Base-by-base conservation (phyloP, 2,797 vertebrate species). In the Poeciliopsis gracilis region DNA sequence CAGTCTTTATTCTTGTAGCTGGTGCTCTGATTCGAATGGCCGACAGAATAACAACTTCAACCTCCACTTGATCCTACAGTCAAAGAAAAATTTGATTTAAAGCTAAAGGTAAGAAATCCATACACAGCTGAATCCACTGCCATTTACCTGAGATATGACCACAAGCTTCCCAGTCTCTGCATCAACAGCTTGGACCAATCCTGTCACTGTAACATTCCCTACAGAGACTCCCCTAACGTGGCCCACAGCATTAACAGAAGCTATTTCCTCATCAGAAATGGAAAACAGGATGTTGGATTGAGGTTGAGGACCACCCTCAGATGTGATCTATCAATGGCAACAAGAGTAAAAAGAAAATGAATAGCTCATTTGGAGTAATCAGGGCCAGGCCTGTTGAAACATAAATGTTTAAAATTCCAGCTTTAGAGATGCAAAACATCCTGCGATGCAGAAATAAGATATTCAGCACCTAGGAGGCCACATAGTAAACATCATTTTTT, bases 261-360 rank as follows among this genome's bases (percentile, higher is more conserved):
- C 98, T 2, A 97, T 90, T 0, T 89, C 91, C 43, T 94, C 90
- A 2, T 97, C 91, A 45, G 94, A 94, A 77, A 96, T 93, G 25
- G 97, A 97, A 93, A 99, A 99, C 71, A 97, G 91, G 69, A 99
- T 97, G 93, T 97, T 97, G 94, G 98, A 98, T 88, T 98, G 98
- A 41, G 98, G 97, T 87, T 99, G 98, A 2, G 97, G 98, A 28
- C 98, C 98, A 20, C 98, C 98, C 90, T 99, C 98, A 0, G 98
- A 98, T 53, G 97, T 98, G 92, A 99, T 96, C 98, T 99, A 77
- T 12, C 77, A 85, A 79, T n/a, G 67, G 77, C 7, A 84, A 71
- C 4, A 73, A 69, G 11, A 74, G 83, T 41, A 43, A 75, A 80
- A 79, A 79, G 16, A 16, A 46, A 69, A 49, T 0, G 13, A 63